These are phyloP conservation scores for Helobdella robusta DNA, from an alignment of 2,888 invertebrate genomes.

Conservation along the genomic window DNA sequence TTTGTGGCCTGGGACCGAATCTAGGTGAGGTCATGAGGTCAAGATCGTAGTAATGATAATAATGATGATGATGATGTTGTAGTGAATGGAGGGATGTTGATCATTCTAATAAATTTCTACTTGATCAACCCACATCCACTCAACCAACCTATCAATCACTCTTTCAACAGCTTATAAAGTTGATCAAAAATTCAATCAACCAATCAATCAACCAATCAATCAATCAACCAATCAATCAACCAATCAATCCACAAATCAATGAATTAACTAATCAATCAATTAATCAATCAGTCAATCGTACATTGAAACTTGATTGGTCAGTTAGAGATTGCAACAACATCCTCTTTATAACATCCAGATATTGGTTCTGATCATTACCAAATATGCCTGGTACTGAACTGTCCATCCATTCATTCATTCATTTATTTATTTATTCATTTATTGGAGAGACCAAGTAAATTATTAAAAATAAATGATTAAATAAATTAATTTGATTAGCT, in stretches of 20 bases:
- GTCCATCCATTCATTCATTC: no score
- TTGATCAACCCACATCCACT: not conserved
- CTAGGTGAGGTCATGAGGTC: not conserved
- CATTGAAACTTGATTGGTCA: constrained; percentile 63
- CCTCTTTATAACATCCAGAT: constrained; percentile 83
- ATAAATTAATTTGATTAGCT: no score
- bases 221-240: no score
- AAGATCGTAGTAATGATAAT: not conserved
- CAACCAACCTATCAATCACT: no score
- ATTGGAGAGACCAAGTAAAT: no score
- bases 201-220: no score
- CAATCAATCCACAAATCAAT: no score
- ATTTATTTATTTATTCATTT: no score
- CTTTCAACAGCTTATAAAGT: not conserved
- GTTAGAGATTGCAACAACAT: constrained; percentile 77
- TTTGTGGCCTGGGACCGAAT: constrained; percentile 53
- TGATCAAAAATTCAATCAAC: not conserved
- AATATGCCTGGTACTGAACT: constrained; percentile 90
- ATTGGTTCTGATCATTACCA: constrained; percentile 84
- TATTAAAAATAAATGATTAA: no score
- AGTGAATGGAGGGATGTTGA: not conserved
- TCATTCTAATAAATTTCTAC: not conserved
- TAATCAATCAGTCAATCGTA: no score
- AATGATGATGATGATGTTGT: not conserved
- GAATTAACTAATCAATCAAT: no score